Evolutionary conservation across 2,113 vertebrate species (phyloP).

Genomic region (Hippoglossus stenolepis): DNA sequence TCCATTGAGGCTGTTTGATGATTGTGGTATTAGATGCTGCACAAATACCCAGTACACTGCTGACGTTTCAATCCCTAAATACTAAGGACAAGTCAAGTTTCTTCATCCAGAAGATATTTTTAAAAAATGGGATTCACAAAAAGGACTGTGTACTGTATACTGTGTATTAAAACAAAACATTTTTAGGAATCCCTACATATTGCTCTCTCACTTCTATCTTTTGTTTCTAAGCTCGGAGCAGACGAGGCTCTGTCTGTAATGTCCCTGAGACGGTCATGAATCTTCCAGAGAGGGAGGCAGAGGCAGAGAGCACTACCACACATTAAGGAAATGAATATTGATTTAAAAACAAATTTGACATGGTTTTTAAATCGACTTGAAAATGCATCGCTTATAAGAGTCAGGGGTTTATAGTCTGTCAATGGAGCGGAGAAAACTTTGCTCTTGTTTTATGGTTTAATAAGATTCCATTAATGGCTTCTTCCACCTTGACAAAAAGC

Average conservation of each 20-base stretch:
- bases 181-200: conserved; percentile 29
- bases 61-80: conserved; percentile 23
- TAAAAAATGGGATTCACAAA: not conserved
- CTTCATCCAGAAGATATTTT: not conserved
- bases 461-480: conserved; percentile 72
- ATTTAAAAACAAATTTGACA: conserved; percentile 80
- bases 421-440: conserved; percentile 65
- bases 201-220: conserved; percentile 29
- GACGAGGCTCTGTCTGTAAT: conserved; percentile 27
- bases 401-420: conserved; percentile 61
- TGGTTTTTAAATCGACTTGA: conserved; percentile 75
- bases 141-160: no score
- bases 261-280: conserved; percentile 43
- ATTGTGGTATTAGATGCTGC: conserved; percentile 20
- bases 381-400: conserved; percentile 68
- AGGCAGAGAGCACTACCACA: conserved; percentile 49
- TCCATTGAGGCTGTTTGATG: conserved; percentile 34
- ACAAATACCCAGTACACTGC: not conserved
- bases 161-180: no score
- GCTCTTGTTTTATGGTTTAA: conserved; percentile 75
- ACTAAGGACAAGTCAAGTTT: not conserved
- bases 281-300: conserved; percentile 60
- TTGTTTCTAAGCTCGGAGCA: conserved; percentile 29
- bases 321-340: conserved; percentile 80
- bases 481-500: conserved; percentile 68